Percentiles rank a stretch among this genome's conserved stretches.
Evolutionary conservation across 2,888 invertebrate genomes (phyloP).

Genomic region (Mimumesa dahlbomi): DNA sequence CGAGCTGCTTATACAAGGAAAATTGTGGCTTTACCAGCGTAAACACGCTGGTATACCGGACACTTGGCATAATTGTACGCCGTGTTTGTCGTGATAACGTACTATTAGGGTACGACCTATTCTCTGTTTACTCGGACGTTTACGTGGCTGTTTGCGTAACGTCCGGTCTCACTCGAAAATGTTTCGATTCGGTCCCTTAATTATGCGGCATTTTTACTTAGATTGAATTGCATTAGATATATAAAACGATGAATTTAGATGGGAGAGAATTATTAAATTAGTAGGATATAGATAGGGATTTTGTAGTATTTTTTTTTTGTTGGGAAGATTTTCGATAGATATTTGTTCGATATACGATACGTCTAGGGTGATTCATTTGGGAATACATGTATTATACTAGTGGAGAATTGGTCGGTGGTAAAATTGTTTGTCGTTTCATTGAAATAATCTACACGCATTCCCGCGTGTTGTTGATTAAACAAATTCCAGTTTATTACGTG

Average conservation of each 20-base stretch:
- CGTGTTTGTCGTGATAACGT: slow-evolving; percentile 36
- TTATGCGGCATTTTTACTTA: too few species aligned
- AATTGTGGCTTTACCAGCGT: slow-evolving; percentile 46
- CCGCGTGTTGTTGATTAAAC: slow-evolving; percentile 15
- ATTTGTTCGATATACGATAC: too few species aligned
- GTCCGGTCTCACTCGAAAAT: not conserved
- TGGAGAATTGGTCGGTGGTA: too few species aligned
- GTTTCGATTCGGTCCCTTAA: too few species aligned
- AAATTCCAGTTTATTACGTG: slow-evolving; percentile 20
- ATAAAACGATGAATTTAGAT: too few species aligned
- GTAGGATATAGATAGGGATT: too few species aligned
- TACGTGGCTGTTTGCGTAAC: not conserved
- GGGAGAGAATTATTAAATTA: too few species aligned
- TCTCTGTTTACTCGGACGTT: not conserved
- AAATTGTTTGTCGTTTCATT: slow-evolving; percentile 10
- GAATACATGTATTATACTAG: too few species aligned
- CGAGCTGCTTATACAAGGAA: slow-evolving; percentile 46
- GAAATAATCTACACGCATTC: slow-evolving; percentile 5
- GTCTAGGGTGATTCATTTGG: too few species aligned
- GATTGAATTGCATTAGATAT: too few species aligned
- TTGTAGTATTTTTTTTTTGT: too few species aligned
- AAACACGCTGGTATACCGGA: slow-evolving; percentile 25
- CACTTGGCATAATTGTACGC: slow-evolving; percentile 44
- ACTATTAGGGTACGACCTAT: slow-evolving; percentile 6
- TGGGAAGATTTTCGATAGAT: too few species aligned